These are phyloP conservation scores for Cichlasoma orientale DNA, from an alignment of 2,797 vertebrate genomes.

Conservation along the genomic window DNA sequence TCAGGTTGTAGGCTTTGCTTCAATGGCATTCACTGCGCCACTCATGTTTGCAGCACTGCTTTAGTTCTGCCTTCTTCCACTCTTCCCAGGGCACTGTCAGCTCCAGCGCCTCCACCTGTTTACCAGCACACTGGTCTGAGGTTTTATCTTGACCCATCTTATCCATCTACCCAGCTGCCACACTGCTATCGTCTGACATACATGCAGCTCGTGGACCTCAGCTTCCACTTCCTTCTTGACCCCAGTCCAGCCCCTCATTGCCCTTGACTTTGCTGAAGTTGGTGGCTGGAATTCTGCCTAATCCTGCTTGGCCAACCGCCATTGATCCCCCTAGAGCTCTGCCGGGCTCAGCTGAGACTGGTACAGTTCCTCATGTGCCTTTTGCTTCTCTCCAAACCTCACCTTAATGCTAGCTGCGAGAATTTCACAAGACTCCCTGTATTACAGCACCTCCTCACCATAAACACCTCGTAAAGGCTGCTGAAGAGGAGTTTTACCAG, in stretches of 20 bases:
- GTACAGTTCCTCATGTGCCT: not conserved
- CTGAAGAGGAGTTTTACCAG: not conserved
- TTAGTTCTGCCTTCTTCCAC: not conserved
- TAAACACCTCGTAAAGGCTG: not conserved
- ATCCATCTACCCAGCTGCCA: not conserved
- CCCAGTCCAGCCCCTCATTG: too few relatives aligned
- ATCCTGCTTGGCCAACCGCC: slow-evolving; percentile 2
- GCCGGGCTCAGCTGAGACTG: not conserved
- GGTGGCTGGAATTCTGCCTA: slow-evolving; percentile 10
- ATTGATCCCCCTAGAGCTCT: not conserved
- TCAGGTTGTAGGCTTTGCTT: not conserved
- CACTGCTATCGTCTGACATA: not conserved
- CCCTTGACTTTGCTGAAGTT: slow-evolving; percentile 4
- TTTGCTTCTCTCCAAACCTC: not conserved
- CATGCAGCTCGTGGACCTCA: not conserved
- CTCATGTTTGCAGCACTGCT: not conserved
- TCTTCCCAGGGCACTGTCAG: not conserved
- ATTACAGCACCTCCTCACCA: not conserved
- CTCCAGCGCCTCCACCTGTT: not conserved
- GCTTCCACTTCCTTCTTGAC: slow-evolving; percentile 1
- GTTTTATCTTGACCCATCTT: not conserved
- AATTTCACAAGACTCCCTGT: not conserved
- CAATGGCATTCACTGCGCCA: not conserved
- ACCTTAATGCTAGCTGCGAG: not conserved
- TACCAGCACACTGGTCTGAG: not conserved